Evolutionary conservation across 2,797 vertebrate genomes (phyloP).

Genomic region (Capromys pilorides): DNA sequence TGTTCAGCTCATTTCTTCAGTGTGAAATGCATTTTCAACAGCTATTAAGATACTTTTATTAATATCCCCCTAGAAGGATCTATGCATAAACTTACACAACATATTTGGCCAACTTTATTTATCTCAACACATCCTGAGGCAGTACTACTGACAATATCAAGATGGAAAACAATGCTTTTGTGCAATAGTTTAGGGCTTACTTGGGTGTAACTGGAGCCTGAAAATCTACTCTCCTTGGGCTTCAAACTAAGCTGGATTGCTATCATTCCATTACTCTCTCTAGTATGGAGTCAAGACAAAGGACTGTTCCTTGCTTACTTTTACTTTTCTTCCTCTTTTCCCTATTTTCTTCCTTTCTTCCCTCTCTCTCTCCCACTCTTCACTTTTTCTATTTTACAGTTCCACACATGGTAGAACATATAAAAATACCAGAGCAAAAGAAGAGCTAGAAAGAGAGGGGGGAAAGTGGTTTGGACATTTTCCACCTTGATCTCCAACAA

Average conservation of each 20-base stretch:
- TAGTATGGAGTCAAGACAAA: background rate
- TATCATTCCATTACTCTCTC: rapidly evolving
- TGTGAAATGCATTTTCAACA: background rate
- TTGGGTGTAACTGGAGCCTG: background rate
- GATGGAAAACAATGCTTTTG: background rate
- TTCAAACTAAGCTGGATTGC: background rate
- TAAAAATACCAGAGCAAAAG: background rate
- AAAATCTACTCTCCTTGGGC: background rate
- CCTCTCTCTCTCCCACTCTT: background rate
- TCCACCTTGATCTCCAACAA: background rate
- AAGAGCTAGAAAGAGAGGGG: background rate
- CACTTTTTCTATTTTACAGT: background rate
- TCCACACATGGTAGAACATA: background rate
- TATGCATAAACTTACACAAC: background rate
- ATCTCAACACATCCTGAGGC: background rate
- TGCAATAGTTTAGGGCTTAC: background rate
- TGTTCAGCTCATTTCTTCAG: background rate
- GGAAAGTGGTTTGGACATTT: background rate
- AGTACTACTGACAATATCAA: background rate
- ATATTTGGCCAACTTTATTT: background rate
- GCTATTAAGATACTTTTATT: background rate
- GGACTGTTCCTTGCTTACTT: background rate
- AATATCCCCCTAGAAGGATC: background rate
- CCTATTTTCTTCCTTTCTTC: rapidly evolving
- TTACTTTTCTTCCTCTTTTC: background rate